Base-by-base conservation (phyloP, 2,888 invertebrate genomes). In the Suillia variegata region DNA sequence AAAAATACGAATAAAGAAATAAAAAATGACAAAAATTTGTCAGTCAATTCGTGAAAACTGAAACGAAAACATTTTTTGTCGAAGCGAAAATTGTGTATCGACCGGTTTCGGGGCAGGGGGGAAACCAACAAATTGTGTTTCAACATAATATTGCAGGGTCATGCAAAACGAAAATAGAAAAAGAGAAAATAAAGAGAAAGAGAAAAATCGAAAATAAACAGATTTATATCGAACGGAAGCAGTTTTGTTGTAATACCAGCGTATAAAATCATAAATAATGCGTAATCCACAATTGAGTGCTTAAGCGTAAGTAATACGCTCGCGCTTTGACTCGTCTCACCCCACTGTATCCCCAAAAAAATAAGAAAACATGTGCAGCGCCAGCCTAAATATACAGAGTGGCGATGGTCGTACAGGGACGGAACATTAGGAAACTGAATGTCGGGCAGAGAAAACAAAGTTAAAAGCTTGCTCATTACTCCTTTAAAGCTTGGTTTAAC, bases 231-330 rank as follows among this genome's bases (percentile, higher is more conserved):
- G n/a, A 38, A 38, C 10, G 38, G 38, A 38, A 10, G 38, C 38
- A 38, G 10, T 38, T 61, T n/a, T n/a, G n/a, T n/a, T 67, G 73
- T 71, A 65, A 69, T 71, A 64, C 68, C 69, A 73, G 74, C 74
- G 65, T 61, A 63, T 65, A 71, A 69, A 69, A 71, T 75, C 73
- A 76, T 75, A 75, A 75, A 76, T 76, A 74, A 76, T 73, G 66
- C 73, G 75, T 75, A 75, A 75, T 73, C 73, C 76, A 66, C 70
- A 65, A 74, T 73, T 71, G 74, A 73, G 73, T 71, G 65, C 76
- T 73, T 69, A 68, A 70, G 73, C 71, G 56, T 51, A 59, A 45
- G 33, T 51, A 58, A 54, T 45, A 20, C 20, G 18, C 45, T 8
- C n/a, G 8, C 38, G n/a, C 12, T 13, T 38, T 13, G 4, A 38